Evolutionary conservation across 2,888 invertebrate species (phyloP), one percentile per base, ranked within the genome.

Genomic region (Lymantria monacha): DNA sequence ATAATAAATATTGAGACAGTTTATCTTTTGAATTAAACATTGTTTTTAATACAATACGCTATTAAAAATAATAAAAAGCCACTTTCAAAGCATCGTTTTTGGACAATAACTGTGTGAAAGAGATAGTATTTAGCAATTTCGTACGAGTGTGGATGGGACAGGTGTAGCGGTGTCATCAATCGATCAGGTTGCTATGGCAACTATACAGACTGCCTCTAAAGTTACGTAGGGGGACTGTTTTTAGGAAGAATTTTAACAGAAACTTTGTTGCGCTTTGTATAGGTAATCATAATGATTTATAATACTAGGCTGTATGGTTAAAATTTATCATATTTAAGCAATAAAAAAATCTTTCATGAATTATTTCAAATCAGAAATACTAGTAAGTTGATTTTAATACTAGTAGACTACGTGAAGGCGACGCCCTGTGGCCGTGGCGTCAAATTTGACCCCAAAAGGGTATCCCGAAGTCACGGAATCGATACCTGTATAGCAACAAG

Each of bases 121-220:
- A 56, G 72, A 77, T 36, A 42, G 22, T 7, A 1, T 9, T 51
- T 74, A 51, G 13, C 38, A 10, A 5, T 33, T 38, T n/a, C 7
- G 7, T 22, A 12, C 30, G 53, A 15, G 66, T 51, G 63, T 5
- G 61, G 76, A 40, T 42, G 60, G 54, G 76, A 72, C 11, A 56
- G 65, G 51, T 41, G 45, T 30, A 51, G 43, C 31, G 53, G 70
- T 74, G 72, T 75, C 71, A 70, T 68, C 82, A 84, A 87, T 86
- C 87, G 87, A 87, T 87, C 70, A 70, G 59, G 85, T 87, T 70
- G 53, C 79, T 75, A 82, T 85, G 76, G 79, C 49, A 68, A 83
- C 84, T 22, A 61, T 63, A 67, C 66, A 66, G 54, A 44, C 46
- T 51, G 44, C 58, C 53, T 38, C 65, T 46, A 47, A 69, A 69